Base-by-base conservation (phyloP, 2,113 vertebrate genomes). In the Pygathrix nemaeus region DNA sequence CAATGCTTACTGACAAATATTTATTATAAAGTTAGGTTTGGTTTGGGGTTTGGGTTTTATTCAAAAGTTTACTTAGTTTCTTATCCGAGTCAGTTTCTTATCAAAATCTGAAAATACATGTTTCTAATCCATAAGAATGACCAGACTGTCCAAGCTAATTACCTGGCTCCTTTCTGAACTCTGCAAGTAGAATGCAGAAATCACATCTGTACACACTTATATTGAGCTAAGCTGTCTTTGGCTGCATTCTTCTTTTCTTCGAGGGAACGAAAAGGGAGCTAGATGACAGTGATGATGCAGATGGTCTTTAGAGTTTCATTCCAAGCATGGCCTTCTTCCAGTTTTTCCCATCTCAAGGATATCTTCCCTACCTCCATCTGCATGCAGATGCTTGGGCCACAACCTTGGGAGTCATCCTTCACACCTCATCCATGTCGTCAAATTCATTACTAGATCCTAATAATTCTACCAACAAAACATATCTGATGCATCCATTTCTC, bases 81-180 rank as follows among this genome's bases (percentile, higher is more conserved):
- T 78, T 16, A 68, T 70, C 8, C 32, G 21, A 91, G 61, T 59
- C 2, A 30, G 14, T 20, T 70, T 86, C 52, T 90, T 81, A 86
- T n/a, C 72, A 75, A 97, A 94, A 83, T 80, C 18, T 76, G 70
- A 96, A 96, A 40, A 23, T 90, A 38, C 27, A 45, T 52, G 3
- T 86, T 94, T 90, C 68, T 86, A 86, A 82, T 48, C 64, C 78
- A 43, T 25, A 83, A 94, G 89, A 59, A 83, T 57, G 35, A 61
- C 21, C 14, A 96, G 20, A 70, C 23, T 32, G 8, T 50, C 18
- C 6, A 90, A 35, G 18, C 76, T 82, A 35, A 81, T 13, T 61
- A 57, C 20, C 21, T 45, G 27, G 23, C 21, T 89, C 25, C 66
- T 88, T 68, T 48, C 79, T 87, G 35, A 64, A 35, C 3, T 83